Percentiles rank a stretch among this genome's conserved stretches.
These are phyloP conservation scores for Hiodon alosoides DNA, from an alignment of 2,113 vertebrate species.

Conservation along the genomic window DNA sequence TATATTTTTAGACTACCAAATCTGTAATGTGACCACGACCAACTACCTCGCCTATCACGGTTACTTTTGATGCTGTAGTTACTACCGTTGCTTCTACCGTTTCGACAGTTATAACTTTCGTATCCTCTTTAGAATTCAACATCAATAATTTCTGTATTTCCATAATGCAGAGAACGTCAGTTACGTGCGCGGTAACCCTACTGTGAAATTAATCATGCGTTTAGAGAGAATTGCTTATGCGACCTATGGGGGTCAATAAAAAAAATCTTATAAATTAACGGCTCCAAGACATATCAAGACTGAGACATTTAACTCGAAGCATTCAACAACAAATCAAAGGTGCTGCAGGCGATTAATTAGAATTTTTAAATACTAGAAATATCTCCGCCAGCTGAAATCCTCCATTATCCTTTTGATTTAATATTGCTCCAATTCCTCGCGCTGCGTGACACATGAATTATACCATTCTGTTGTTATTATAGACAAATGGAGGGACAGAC, in stretches of 20 bases:
- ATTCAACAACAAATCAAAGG: constrained; percentile 63
- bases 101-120: not conserved
- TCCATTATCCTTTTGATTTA: constrained; percentile 24
- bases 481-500: not conserved
- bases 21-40: no score
- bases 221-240: constrained; percentile 62
- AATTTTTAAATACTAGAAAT: constrained; percentile 50
- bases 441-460: constrained; percentile 24
- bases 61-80: not conserved
- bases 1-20: no score
- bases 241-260: constrained; percentile 55
- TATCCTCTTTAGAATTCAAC: not conserved
- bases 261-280: constrained; percentile 56
- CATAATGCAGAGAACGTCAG: constrained; percentile 47
- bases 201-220: constrained; percentile 71
- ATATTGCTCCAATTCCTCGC: constrained; percentile 27
- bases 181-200: constrained; percentile 44
- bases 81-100: not conserved
- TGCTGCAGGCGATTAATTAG: constrained; percentile 55
- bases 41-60: no score
- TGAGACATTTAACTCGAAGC: constrained; percentile 61
- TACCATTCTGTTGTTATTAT: constrained; percentile 17
- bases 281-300: constrained; percentile 61
- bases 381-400: constrained; percentile 26
- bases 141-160: constrained; percentile 55